Percentiles rank a stretch among this genome's conserved stretches.
phyloP scores from a whole-genome alignment of 2,797 vertebrate genomes.

The Rhinophrynus dorsalis region DNA sequence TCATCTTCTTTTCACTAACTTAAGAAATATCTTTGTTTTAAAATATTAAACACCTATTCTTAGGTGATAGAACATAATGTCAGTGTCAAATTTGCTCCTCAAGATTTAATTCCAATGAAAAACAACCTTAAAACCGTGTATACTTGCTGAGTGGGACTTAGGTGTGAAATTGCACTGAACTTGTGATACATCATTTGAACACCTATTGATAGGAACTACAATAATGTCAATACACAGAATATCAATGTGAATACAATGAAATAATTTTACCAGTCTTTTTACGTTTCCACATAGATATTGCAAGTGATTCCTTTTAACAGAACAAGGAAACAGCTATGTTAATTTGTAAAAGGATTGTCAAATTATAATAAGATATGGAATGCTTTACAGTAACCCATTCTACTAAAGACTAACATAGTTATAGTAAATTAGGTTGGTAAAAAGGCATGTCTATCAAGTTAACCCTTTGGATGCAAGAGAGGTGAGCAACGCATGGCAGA shows the following conservation, averaged over 20 bases:
- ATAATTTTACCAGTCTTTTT: too few species aligned
- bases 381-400: too few species aligned
- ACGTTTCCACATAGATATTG: too few species aligned
- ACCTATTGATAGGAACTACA: conserved; percentile 7
- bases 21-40: conserved; percentile 19
- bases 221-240: conserved; percentile 1
- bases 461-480: too few species aligned
- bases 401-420: too few species aligned
- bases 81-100: conserved; percentile 38
- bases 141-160: conserved; percentile 33
- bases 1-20: conserved; percentile 1
- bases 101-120: conserved; percentile 30
- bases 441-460: too few species aligned
- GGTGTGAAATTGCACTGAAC: conserved; percentile 32
- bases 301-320: too few species aligned
- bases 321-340: too few species aligned
- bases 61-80: conserved; percentile 31
- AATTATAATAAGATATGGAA: too few species aligned
- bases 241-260: neutral
- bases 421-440: too few species aligned
- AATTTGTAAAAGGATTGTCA: conserved; percentile 7
- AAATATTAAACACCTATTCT: conserved; percentile 44
- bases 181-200: conserved; percentile 20
- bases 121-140: conserved; percentile 28
- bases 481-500: too few species aligned